These are phyloP conservation scores for Archips crataeganus DNA, from an alignment of 2,888 invertebrate genomes.

Conservation along the genomic window DNA sequence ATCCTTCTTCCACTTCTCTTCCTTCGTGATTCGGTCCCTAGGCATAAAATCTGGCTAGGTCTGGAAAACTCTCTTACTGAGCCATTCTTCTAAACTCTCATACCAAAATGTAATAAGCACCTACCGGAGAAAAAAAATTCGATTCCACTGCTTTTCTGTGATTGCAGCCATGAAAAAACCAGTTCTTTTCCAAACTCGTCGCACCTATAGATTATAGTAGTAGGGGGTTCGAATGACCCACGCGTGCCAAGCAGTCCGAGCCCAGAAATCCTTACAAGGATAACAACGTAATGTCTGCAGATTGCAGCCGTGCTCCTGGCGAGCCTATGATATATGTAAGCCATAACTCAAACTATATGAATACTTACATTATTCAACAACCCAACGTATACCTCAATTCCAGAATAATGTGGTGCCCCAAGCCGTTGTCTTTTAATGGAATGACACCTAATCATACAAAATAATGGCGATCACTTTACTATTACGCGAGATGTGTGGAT, in stretches of 20 bases:
- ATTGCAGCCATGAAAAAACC: too few species aligned
- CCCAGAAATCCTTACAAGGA: constrained; percentile 63
- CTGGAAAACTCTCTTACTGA: too few species aligned
- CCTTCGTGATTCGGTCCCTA: too few species aligned
- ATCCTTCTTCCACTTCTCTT: too few species aligned
- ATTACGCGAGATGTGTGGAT: too few species aligned
- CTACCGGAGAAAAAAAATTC: too few species aligned
- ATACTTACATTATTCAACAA: constrained; percentile 36
- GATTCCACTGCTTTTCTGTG: too few species aligned
- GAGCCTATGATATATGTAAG: constrained; percentile 36
- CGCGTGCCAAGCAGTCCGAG: constrained; percentile 14
- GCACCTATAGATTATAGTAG: constrained; percentile 2
- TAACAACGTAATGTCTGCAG: constrained; percentile 59
- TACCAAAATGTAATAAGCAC: too few species aligned
- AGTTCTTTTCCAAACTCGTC: too few species aligned
- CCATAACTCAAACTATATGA: constrained; percentile 37
- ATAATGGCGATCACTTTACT: neutral
- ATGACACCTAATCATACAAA: neutral
- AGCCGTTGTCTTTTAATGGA: neutral
- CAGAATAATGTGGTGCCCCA: constrained; percentile 19
- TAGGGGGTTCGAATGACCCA: constrained; percentile 21
- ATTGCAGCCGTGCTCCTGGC: constrained; percentile 64
- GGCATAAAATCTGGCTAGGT: too few species aligned
- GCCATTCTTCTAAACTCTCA: too few species aligned
- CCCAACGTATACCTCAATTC: constrained; percentile 25